Percentiles rank a stretch among this genome's conserved stretches.
phyloP scores from a whole-genome alignment of 2,888 invertebrate species.

The Palloptera scutellata region DNA sequence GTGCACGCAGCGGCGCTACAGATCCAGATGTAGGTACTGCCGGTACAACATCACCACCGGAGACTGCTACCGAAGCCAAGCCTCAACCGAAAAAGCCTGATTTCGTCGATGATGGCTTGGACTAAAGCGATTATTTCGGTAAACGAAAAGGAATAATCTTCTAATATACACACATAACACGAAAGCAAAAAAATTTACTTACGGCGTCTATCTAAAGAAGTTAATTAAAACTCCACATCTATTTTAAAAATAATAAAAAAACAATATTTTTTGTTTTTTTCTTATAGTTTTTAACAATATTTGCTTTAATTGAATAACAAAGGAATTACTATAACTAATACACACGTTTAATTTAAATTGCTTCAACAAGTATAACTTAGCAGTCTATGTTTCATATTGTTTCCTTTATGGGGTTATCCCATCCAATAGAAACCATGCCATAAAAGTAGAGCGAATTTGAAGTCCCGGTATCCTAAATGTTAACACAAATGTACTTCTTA shows the following conservation, averaged over 20 bases:
- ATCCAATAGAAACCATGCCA: too few relatives aligned
- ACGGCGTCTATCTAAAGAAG: background rate
- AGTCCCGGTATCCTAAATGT: too few relatives aligned
- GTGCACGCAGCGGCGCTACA: constrained; percentile 52
- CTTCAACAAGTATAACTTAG: too few relatives aligned
- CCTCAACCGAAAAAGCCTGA: constrained; percentile 58
- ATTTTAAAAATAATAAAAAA: background rate
- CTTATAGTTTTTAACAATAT: background rate
- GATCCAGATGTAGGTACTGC: constrained; percentile 43
- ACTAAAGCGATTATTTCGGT: constrained; percentile 62
- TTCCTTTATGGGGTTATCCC: too few relatives aligned
- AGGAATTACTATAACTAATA: background rate
- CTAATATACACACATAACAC: background rate
- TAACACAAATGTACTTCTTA: too few relatives aligned
- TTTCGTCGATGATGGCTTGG: constrained; percentile 73
- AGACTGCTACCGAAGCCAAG: constrained; percentile 32
- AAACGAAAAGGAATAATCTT: background rate
- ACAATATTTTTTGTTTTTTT: background rate
- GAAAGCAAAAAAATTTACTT: background rate
- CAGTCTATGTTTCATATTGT: too few relatives aligned
- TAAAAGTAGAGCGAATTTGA: too few relatives aligned
- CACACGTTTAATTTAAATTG: too few relatives aligned
- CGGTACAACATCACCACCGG: constrained; percentile 54
- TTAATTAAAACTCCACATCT: too few relatives aligned
- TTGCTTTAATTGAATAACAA: background rate